phyloP scores from a whole-genome alignment of 2,888 invertebrate genomes.

The Zonitis immaculata region DNA sequence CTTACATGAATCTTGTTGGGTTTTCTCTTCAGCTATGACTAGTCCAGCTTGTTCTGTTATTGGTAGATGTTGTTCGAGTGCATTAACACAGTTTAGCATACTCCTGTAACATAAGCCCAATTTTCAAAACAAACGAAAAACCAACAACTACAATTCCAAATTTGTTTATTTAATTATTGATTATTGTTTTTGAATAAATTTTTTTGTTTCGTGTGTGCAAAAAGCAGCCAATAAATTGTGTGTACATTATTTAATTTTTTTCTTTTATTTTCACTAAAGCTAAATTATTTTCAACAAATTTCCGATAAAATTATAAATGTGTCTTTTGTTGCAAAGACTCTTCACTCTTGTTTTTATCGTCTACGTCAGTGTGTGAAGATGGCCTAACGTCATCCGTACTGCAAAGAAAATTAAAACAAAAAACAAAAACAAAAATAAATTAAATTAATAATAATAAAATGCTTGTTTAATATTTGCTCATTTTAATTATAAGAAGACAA shows the following conservation, averaged over 20 bases:
- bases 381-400: constrained; percentile 13
- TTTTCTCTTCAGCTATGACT: constrained; percentile 73
- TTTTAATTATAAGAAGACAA: background rate
- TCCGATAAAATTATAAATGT: constrained; percentile 10
- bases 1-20: constrained; percentile 78
- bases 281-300: too few relatives aligned
- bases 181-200: background rate
- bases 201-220: background rate
- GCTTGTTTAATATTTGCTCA: constrained; percentile 1
- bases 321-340: constrained; percentile 20
- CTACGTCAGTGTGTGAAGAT: constrained; percentile 4
- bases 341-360: constrained; percentile 17
- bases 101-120: constrained; percentile 63
- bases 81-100: constrained; percentile 95
- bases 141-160: constrained; percentile 16
- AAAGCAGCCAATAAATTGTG: too few relatives aligned
- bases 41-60: constrained; percentile 71
- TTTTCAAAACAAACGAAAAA: too few relatives aligned
- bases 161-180: background rate
- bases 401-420: constrained; percentile 20
- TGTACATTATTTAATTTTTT: too few relatives aligned
- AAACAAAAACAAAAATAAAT: constrained; percentile 14
- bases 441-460: background rate
- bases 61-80: constrained; percentile 84
- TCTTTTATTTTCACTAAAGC: too few relatives aligned